A percentile compares a stretch with the other conserved stretches of the same genome.
Evolutionary conservation across 1,140 invertebrate species (phyloP).

Genomic region (Galleria mellonella): DNA sequence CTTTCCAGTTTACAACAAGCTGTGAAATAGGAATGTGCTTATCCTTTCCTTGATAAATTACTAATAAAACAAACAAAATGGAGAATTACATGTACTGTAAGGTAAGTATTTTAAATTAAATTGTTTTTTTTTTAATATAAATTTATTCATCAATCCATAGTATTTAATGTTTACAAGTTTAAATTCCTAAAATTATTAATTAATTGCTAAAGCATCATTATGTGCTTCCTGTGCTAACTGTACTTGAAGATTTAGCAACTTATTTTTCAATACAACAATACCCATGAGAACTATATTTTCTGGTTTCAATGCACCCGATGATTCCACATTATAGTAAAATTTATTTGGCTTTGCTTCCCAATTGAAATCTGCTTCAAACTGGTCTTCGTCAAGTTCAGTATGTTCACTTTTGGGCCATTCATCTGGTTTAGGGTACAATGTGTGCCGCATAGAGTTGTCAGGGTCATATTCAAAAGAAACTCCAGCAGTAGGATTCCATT

Average conservation of each 20-base stretch:
- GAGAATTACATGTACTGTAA: too few relatives aligned
- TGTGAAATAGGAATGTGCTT: too few relatives aligned
- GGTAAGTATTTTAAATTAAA: too few relatives aligned
- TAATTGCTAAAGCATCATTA: conserved; percentile 86
- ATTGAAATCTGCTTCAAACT: conserved; percentile 95
- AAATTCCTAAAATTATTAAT: conserved; percentile 37
- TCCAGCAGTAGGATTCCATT: conserved; percentile 99
- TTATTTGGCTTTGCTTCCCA: conserved; percentile 97
- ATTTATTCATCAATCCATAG: too few relatives aligned
- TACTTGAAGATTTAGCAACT: conserved; percentile 95
- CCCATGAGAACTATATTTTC: conserved; percentile 98
- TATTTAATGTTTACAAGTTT: conserved; percentile 2
- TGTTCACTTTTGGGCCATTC: conserved; percentile 99
- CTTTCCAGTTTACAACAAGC: too few relatives aligned
- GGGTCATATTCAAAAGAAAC: conserved; percentile 99
- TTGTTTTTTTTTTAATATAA: too few relatives aligned
- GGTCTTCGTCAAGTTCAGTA: conserved; percentile 93
- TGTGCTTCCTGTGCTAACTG: conserved; percentile 92
- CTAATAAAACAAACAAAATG: too few relatives aligned
- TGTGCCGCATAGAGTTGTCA: conserved; percentile 97
- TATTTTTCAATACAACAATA: conserved; percentile 94
- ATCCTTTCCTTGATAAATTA: too few relatives aligned
- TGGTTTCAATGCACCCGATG: conserved; percentile 93
- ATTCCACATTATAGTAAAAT: conserved; percentile 98
- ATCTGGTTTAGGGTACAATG: conserved; percentile 96